Base-by-base conservation (phyloP, 1,140 invertebrate genomes). In the Zaprionus davidi region DNA sequence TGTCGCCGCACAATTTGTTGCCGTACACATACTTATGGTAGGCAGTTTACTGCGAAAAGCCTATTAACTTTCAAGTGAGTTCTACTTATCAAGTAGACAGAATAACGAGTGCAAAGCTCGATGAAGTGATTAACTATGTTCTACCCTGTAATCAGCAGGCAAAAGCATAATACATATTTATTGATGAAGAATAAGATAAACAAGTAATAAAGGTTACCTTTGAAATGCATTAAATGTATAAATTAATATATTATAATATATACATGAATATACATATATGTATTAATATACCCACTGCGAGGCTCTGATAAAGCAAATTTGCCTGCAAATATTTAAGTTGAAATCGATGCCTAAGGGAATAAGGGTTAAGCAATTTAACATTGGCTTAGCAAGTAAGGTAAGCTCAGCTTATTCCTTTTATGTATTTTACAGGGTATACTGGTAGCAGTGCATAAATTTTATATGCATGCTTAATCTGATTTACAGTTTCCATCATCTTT, bases 1-100 rank as follows among this genome's bases (percentile, higher is more conserved):
- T 51, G 64, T 66, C 64, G 64, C 22, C 26, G 20, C 31, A 24
- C 49, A 64, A 64, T 64, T 64, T 53, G 17, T 5, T n/a, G 1
- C 11, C 34, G 22, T 56, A 5, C 20, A 49, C 34, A 7, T 24
- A 44, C 59, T 55, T 41, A 55, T 28, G 6, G 31, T 28, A 36
- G 31, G 20, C 28, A 53, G 28, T 24, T 24, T 51, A 51, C 17
- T 22, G 11, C 11, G 46, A 13, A 51, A 51, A 51, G 46, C 46
- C 46, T 51, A 51, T 51, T 51, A 51, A 51, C 46, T 51, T 24
- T 12, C 11, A 20, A 22, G 20, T 24, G 12, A 24, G 46, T 51
- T 51, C 46, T 51, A 51, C 20, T 51, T 51, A 51, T 11, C 11
- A 51, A 51, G 20, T 13, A 51, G 46, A 12, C 22, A 34, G 31